A percentile compares a stretch with the other conserved stretches of the same genome.
phyloP scores from a whole-genome alignment of 2,888 invertebrate genomes.

The Agonopterix subpropinquella region DNA sequence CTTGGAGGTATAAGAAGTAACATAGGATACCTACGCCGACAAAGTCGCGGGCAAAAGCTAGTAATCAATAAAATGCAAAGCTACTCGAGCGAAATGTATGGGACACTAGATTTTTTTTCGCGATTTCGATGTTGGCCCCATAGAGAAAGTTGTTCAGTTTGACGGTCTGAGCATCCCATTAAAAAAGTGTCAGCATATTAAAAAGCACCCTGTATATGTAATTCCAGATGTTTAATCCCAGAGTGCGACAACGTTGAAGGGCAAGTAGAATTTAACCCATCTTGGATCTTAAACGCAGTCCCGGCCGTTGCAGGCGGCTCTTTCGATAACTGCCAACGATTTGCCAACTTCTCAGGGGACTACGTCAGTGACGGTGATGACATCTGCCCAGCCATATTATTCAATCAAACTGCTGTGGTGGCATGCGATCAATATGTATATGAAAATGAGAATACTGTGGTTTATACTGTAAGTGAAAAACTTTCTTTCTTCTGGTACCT shows the following conservation, averaged over 20 bases:
- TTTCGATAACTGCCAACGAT: slow-evolving; percentile 65
- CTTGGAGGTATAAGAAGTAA: too few relatives aligned
- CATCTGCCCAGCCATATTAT: slow-evolving; percentile 40
- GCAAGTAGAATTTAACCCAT: slow-evolving; percentile 28
- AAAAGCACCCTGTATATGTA: too few relatives aligned
- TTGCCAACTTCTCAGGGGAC: slow-evolving; percentile 3
- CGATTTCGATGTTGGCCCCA: too few relatives aligned
- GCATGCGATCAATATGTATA: slow-evolving; percentile 42
- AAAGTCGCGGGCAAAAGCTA: too few relatives aligned
- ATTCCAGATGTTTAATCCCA: slow-evolving; percentile 26
- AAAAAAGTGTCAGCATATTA: too few relatives aligned
- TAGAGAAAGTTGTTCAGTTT: too few relatives aligned
- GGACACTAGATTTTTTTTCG: too few relatives aligned
- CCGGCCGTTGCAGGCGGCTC: slow-evolving; percentile 28
- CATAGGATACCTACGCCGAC: too few relatives aligned
- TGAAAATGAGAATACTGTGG: slow-evolving; percentile 43
- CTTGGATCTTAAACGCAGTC: slow-evolving; percentile 53
- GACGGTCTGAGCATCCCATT: too few relatives aligned
- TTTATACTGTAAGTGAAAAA: slow-evolving; percentile 47
- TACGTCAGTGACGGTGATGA: neutral
- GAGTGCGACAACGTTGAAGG: slow-evolving; percentile 22
- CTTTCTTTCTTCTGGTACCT: too few relatives aligned
- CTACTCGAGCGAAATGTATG: too few relatives aligned
- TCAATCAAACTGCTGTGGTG: slow-evolving; percentile 24
- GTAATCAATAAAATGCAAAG: too few relatives aligned